Conservation (phyloP, 2,888 invertebrate species). For the Drosophila suboccidentalis region DNA sequence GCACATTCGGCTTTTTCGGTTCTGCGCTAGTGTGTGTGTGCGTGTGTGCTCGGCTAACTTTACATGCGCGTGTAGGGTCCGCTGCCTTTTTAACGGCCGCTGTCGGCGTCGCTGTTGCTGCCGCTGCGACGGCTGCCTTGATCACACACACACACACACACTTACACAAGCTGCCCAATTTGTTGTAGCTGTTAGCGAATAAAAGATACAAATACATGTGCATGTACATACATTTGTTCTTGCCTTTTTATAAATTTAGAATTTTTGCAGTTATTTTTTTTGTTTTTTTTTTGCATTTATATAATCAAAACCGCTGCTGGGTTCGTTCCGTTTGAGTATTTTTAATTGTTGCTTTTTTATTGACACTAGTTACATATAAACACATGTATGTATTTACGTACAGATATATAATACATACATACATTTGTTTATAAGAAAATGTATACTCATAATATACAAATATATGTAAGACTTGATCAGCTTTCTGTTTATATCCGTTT, state of each 20-base stretch:
- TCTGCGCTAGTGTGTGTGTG: slow-evolving; percentile 37
- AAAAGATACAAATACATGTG: slow-evolving; percentile 53
- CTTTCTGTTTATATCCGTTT: slow-evolving; percentile 3
- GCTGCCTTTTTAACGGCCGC: slow-evolving; percentile 76
- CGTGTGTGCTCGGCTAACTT: slow-evolving; percentile 66
- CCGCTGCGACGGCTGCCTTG: slow-evolving; percentile 64
- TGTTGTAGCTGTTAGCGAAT: slow-evolving; percentile 75
- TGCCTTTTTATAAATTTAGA: slow-evolving; percentile 80
- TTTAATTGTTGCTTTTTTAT: slow-evolving; percentile 56
- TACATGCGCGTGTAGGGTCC: slow-evolving; percentile 79
- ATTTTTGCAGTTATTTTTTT: slow-evolving; percentile 71
- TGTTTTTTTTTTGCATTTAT: slow-evolving; percentile 68
- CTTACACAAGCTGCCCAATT: slow-evolving; percentile 69
- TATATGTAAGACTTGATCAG: background rate
- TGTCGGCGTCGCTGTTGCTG: slow-evolving; percentile 44
- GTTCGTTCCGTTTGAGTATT: slow-evolving; percentile 64
- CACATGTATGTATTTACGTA: background rate
- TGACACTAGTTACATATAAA: slow-evolving; percentile 35
- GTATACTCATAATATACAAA: no score
- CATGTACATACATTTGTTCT: slow-evolving; percentile 47
- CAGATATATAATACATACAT: background rate
- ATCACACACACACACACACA: slow-evolving; percentile 50
- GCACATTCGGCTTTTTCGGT: slow-evolving; percentile 71
- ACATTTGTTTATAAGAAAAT: slow-evolving; percentile 4
- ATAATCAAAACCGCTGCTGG: slow-evolving; percentile 66